Evolutionary conservation across 2,113 vertebrate species (phyloP).

Genomic region (Willisornis vidua): DNA sequence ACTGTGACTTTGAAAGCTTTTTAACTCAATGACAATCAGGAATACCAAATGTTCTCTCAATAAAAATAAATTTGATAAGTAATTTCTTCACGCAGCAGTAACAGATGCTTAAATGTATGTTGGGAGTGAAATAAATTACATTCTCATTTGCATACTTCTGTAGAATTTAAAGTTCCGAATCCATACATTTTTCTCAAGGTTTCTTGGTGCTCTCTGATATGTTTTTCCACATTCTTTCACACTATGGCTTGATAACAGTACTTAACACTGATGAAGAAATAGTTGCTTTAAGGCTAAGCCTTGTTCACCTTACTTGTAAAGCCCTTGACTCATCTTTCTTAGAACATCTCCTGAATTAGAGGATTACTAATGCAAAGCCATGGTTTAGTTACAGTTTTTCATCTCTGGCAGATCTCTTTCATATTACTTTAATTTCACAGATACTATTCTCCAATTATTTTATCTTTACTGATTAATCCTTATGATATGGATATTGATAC

Average conservation of each 20-base stretch:
- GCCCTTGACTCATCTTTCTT: slow-evolving; percentile 36
- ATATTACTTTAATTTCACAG: slow-evolving; percentile 11
- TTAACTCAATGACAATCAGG: background rate
- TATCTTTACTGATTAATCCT: slow-evolving; percentile 3
- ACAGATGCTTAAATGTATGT: slow-evolving; percentile 24
- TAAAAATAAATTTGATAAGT: slow-evolving; percentile 30
- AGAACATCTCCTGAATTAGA: slow-evolving; percentile 13
- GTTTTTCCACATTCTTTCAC: slow-evolving; percentile 10
- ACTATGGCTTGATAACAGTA: slow-evolving; percentile 9
- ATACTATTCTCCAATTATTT: slow-evolving; percentile 15
- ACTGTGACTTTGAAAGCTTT: background rate
- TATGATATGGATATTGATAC: slow-evolving; percentile 13
- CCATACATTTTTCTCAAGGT: background rate
- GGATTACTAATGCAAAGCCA: slow-evolving; percentile 8
- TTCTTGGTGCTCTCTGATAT: background rate
- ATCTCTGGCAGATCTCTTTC: background rate
- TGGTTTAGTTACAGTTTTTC: slow-evolving; percentile 26
- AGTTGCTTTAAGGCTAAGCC: background rate
- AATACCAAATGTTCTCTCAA: slow-evolving; percentile 9
- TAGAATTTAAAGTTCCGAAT: background rate
- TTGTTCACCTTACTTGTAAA: slow-evolving; percentile 32
- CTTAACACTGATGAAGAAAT: slow-evolving; percentile 41
- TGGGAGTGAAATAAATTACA: background rate
- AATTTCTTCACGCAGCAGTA: background rate
- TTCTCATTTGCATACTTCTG: slow-evolving; percentile 3